phyloP scores from a whole-genome alignment of 2,113 vertebrate genomes.

The Siniperca knerii region DNA sequence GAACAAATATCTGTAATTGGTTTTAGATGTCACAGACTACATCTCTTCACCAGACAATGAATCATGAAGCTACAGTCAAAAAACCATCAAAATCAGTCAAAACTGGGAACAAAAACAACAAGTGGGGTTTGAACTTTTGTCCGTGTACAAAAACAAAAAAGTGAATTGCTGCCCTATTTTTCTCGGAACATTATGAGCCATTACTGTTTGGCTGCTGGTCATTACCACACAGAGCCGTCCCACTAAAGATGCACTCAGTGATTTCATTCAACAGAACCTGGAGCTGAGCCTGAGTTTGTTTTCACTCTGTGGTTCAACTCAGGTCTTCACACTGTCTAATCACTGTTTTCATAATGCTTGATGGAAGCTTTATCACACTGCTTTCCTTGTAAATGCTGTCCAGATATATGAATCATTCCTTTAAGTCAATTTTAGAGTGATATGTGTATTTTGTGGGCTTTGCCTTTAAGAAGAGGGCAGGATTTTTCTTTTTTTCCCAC shows the following conservation, averaged over 20 bases:
- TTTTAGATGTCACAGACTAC: not conserved
- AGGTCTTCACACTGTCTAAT: not conserved
- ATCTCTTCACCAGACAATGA: not conserved
- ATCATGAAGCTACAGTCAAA: not conserved
- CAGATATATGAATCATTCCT: not conserved
- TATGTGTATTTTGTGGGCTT: not conserved
- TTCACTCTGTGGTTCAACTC: not conserved
- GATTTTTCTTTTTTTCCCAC: not conserved
- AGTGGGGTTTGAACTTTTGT: conserved; percentile 56
- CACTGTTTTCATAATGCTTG: not conserved
- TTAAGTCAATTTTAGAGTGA: not conserved
- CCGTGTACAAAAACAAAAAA: not conserved
- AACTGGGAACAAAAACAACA: not conserved
- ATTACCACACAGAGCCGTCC: conserved; percentile 60
- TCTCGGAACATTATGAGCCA: conserved; percentile 67
- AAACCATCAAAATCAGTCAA: conserved; percentile 6
- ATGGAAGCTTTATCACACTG: not conserved
- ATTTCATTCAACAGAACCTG: conserved; percentile 15
- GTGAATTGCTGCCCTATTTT: conserved; percentile 57
- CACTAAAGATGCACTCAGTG: conserved; percentile 29
- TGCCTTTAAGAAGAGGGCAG: conserved; percentile 51
- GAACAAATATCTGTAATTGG: not conserved
- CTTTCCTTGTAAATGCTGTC: not conserved
- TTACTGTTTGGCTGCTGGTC: conserved; percentile 63
- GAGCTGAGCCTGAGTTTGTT: not conserved